Base-by-base conservation (phyloP, 2,797 vertebrate genomes). In the Percopsis omiscomaycus region DNA sequence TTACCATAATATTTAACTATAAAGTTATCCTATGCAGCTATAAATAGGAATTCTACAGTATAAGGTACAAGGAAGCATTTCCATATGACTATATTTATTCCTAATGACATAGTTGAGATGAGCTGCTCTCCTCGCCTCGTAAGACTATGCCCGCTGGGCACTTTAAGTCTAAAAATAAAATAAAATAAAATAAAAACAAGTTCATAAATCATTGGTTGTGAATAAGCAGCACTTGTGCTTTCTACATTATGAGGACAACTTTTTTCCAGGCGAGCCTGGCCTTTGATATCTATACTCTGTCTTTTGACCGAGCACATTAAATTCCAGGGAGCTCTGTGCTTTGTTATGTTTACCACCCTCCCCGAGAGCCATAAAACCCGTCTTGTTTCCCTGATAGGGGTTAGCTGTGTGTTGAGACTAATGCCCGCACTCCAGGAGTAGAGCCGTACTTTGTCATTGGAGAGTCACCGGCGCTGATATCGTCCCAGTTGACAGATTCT, bases 261-360 rank as follows among this genome's bases (percentile, higher is more conserved):
- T 60, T 64, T 68, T 44, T 67, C 57, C 65, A 14, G 32, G 44
- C 65, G 80, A 65, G 69, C 62, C 76, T 32, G 68, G 56, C 77
- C 84, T 84, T 85, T 88, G 84, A 88, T 88, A 85, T 87, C 86
- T 86, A 53, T 80, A 83, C 82, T 88, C 74, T 37, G 79, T 86
- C 82, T 86, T 82, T 84, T 78, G 82, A 78, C 75, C 63, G 55
- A 74, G 79, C 73, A 62, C 80, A 86, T 88, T 87, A 80, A 85
- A 87, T 88, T 86, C 79, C 71, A 74, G 71, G 64, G 77, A 79
- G 83, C 74, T 49, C 47, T 10, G 61, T n/a, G 67, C 77, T 85
- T 81, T 83, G 84, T 88, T 88, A 88, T 88, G 82, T 86, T 88
- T 84, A 85, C 84, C 84, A 77, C 79, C 79, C 79, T 80, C 83